Conservation (phyloP, 2,888 invertebrate genomes). For the Thecophora atra region DNA sequence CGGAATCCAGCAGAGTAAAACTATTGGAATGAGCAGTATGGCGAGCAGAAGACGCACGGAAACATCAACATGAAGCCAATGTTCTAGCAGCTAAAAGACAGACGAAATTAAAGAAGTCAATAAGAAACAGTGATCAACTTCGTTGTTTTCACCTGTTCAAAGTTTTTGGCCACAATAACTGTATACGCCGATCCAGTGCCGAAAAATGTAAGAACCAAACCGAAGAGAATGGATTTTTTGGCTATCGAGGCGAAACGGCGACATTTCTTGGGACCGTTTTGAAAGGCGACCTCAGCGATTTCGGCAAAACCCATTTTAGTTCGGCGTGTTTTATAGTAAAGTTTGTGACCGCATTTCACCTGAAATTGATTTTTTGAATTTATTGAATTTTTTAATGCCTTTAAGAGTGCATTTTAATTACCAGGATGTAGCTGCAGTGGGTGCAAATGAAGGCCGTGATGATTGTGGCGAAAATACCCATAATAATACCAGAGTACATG, state of each 20-base stretch:
- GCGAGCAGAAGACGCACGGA: conserved; percentile 75
- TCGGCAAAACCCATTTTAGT: conserved; percentile 86
- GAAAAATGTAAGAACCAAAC: conserved; percentile 88
- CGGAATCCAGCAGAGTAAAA: conserved; percentile 79
- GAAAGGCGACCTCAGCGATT: conserved; percentile 82
- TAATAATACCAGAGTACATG: conserved; percentile 83
- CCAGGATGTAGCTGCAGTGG: conserved; percentile 92
- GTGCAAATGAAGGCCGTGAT: conserved; percentile 90
- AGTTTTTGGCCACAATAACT: conserved; percentile 89
- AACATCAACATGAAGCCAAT: conserved; percentile 68
- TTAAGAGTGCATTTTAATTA: conserved; percentile 55
- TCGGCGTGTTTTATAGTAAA: conserved; percentile 77
- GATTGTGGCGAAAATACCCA: conserved; percentile 85
- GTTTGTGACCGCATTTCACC: conserved; percentile 84
- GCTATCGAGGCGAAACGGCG: conserved; percentile 70
- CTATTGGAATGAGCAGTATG: conserved; percentile 74
- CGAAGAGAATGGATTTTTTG: conserved; percentile 60
- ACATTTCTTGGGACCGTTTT: conserved; percentile 78
- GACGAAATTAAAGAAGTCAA: background rate
- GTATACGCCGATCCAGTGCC: conserved; percentile 98
- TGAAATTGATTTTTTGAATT: conserved; percentile 57
- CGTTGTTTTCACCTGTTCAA: conserved; percentile 70
- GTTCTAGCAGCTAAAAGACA: conserved; percentile 67
- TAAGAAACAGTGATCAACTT: background rate
- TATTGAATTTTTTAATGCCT: background rate